Conservation (phyloP, 2,888 invertebrate species). For the Orgyia antiqua region DNA sequence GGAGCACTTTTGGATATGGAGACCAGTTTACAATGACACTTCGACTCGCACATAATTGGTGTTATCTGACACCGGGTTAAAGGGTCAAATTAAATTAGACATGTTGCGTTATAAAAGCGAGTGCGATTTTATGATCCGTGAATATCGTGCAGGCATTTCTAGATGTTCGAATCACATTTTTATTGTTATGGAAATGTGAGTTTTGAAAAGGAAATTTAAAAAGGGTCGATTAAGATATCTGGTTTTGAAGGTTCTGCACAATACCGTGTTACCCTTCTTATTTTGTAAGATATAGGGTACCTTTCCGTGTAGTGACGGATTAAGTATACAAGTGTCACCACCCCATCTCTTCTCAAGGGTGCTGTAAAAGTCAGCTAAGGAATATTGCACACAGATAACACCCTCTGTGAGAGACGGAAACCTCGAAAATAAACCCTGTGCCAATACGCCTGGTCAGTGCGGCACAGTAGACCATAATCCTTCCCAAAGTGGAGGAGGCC, state of each 20-base stretch:
- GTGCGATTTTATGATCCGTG: slow-evolving; percentile 76
- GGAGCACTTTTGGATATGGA: slow-evolving; percentile 42
- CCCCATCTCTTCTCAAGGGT: too few relatives aligned
- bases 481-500: too few relatives aligned
- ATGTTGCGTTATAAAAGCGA: too few relatives aligned
- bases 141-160: slow-evolving; percentile 76
- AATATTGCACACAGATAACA: too few relatives aligned
- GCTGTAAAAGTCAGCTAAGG: too few relatives aligned
- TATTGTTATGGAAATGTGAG: slow-evolving; percentile 78
- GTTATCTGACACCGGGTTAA: slow-evolving; percentile 31
- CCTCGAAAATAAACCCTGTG: too few relatives aligned
- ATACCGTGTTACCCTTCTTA: slow-evolving; percentile 48
- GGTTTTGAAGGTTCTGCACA: slow-evolving; percentile 74
- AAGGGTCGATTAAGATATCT: slow-evolving; percentile 77
- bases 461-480: too few relatives aligned
- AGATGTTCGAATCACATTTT: slow-evolving; percentile 77
- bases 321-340: too few relatives aligned
- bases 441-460: too few relatives aligned
- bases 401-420: too few relatives aligned
- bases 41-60: slow-evolving; percentile 38
- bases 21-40: slow-evolving; percentile 56
- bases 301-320: too few relatives aligned
- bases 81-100: slow-evolving; percentile 63
- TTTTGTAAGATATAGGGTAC: too few relatives aligned
- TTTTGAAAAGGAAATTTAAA: slow-evolving; percentile 75